Percentiles rank a stretch among this genome's conserved stretches.
phyloP scores from a whole-genome alignment of 1,140 invertebrate genomes.

The Cherax destructor region DNA sequence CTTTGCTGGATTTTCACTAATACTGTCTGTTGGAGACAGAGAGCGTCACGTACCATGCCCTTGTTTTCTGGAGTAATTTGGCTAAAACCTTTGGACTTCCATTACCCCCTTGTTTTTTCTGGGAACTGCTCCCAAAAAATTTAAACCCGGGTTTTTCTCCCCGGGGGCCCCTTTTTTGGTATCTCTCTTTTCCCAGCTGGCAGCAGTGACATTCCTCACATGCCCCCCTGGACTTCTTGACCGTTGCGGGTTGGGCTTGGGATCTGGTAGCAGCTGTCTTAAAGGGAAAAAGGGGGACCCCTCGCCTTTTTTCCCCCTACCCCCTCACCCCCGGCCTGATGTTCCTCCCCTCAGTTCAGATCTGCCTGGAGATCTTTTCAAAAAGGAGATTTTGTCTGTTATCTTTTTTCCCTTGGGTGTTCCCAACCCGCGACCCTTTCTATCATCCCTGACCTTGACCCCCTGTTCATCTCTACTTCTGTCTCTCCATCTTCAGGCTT shows the following conservation, averaged over 20 bases:
- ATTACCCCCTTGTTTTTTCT: constrained; percentile 51
- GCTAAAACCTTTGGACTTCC: constrained; percentile 58
- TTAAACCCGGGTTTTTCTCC: constrained; percentile 3
- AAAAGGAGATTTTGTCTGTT: constrained; percentile 45
- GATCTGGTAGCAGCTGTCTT: constrained; percentile 9
- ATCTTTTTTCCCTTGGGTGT: constrained; percentile 37
- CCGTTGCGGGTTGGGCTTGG: constrained; percentile 30
- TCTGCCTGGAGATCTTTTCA: constrained; percentile 6
- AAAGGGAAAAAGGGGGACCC: background rate
- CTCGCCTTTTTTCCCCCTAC: constrained; percentile 1
- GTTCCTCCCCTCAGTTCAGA: background rate
- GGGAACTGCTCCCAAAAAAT: constrained; percentile 21
- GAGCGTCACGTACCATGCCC: constrained; percentile 26
- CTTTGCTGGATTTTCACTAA: constrained; percentile 1
- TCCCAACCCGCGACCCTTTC: constrained; percentile 8
- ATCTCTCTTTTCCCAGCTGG: constrained; percentile 32
- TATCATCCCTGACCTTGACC: constrained; percentile 20
- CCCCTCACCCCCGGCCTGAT: constrained; percentile 1
- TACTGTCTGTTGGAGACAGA: background rate
- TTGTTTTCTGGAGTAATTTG: constrained; percentile 61
- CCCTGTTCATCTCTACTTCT: constrained; percentile 10
- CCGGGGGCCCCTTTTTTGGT: background rate
- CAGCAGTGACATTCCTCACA: background rate
- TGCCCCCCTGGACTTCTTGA: constrained; percentile 34
- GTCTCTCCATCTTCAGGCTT: constrained; percentile 27